Conservation (phyloP, 2,797 vertebrate genomes). For the Avahi laniger region DNA sequence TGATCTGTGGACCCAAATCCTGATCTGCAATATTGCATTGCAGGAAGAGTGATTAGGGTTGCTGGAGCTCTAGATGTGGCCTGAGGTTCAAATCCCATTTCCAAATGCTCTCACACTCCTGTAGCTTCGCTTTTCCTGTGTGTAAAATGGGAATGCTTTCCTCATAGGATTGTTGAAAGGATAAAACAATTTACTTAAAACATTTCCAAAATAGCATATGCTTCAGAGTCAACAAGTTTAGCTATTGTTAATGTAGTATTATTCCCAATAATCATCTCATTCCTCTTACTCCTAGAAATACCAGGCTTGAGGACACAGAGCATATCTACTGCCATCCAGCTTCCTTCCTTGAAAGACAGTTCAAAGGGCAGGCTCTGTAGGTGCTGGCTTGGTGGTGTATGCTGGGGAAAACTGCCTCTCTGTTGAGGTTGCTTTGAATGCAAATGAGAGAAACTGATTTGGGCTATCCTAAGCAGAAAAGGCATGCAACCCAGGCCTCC, state of each 20-base stretch:
- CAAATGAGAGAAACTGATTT: not conserved
- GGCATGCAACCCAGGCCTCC: not conserved
- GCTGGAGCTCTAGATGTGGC: not conserved
- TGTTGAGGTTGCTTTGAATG: not conserved
- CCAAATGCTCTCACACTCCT: not conserved
- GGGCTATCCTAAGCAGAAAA: not conserved
- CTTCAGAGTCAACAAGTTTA: not conserved
- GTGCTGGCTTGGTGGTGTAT: not conserved
- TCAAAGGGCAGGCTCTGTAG: not conserved
- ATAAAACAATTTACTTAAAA: not conserved
- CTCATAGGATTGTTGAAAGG: not conserved
- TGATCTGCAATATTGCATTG: not conserved
- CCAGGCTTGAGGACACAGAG: not conserved
- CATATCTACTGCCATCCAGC: not conserved
- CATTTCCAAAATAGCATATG: not conserved
- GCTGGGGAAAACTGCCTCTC: not conserved
- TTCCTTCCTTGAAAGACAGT: not conserved
- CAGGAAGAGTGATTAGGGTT: rapidly evolving
- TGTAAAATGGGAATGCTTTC: not conserved
- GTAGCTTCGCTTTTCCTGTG: not conserved
- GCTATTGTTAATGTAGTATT: not conserved
- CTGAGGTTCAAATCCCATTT: not conserved
- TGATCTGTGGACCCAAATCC: not conserved
- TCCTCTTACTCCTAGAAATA: not conserved
- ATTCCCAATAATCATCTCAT: not conserved